Evolutionary conservation across 2,797 vertebrate species (phyloP).

Genomic region (Tauraco hartlaubi): DNA sequence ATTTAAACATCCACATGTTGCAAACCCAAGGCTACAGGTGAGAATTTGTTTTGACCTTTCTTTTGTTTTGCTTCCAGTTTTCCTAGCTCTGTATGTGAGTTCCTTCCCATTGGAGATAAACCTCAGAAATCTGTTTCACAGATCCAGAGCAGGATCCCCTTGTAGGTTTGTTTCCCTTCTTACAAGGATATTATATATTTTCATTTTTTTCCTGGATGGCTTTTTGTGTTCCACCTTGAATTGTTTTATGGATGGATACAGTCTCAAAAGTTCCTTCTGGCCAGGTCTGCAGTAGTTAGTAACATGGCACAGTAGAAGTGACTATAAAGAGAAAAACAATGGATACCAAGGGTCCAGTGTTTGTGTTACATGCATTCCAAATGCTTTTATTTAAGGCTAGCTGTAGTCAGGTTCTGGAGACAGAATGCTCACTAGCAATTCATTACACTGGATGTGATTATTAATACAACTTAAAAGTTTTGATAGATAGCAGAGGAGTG

Average conservation of each 20-base stretch:
- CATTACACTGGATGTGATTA: not conserved
- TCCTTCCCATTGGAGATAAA: not conserved
- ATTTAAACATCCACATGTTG: conserved; percentile 96
- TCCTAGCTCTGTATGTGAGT: rapidly evolving
- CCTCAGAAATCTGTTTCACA: not conserved
- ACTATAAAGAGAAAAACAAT: not conserved
- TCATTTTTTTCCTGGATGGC: not conserved
- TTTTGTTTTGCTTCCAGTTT: not conserved
- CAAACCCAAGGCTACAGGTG: conserved; percentile 95
- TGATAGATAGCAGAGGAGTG: not conserved
- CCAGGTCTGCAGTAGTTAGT: not conserved
- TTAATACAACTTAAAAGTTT: not conserved
- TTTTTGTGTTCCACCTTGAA: not conserved
- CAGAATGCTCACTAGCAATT: not conserved
- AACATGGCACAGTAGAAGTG: not conserved
- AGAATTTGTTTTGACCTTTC: not conserved
- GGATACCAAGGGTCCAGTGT: not conserved
- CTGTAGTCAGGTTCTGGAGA: not conserved
- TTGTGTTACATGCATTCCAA: not conserved
- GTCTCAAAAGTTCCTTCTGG: not conserved
- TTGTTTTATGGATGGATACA: not conserved
- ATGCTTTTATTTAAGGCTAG: not conserved
- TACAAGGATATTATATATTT: not conserved
- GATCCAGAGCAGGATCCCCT: not conserved
- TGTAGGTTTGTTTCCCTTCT: not conserved